These are phyloP conservation scores for Mastomys coucha DNA, from an alignment of 2,113 vertebrate species.

Conservation along the genomic window DNA sequence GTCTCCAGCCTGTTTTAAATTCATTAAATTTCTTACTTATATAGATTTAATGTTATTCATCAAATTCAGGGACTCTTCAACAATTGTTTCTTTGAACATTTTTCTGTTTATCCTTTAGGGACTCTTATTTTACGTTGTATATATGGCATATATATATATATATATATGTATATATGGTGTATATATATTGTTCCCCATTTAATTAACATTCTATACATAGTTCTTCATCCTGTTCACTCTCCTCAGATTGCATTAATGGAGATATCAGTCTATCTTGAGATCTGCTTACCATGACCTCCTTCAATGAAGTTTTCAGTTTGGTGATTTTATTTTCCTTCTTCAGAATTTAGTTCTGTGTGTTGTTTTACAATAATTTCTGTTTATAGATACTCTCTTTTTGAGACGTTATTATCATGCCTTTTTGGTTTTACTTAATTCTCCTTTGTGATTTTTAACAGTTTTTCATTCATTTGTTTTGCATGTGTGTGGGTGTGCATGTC, in stretches of 20 bases:
- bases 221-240: not conserved
- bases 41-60: not conserved
- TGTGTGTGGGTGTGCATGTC: not conserved
- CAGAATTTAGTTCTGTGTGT: conserved; percentile 15
- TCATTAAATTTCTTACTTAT: conserved; percentile 7
- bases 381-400: not conserved
- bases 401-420: not conserved
- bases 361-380: not conserved
- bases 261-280: not conserved
- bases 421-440: not conserved
- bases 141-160: not conserved
- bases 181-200: not conserved
- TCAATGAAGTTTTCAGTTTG: not conserved
- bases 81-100: conserved; percentile 2
- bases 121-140: not conserved
- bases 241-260: not conserved
- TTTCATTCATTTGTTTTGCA: not conserved
- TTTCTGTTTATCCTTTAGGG: not conserved
- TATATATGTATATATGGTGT: too few species aligned
- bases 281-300: not conserved
- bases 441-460: not conserved
- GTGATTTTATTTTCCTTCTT: not conserved
- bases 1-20: not conserved
- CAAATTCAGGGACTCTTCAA: conserved; percentile 34
- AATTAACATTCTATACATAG: not conserved